Conservation (phyloP, 1,140 invertebrate genomes). For the Achroia grisella region DNA sequence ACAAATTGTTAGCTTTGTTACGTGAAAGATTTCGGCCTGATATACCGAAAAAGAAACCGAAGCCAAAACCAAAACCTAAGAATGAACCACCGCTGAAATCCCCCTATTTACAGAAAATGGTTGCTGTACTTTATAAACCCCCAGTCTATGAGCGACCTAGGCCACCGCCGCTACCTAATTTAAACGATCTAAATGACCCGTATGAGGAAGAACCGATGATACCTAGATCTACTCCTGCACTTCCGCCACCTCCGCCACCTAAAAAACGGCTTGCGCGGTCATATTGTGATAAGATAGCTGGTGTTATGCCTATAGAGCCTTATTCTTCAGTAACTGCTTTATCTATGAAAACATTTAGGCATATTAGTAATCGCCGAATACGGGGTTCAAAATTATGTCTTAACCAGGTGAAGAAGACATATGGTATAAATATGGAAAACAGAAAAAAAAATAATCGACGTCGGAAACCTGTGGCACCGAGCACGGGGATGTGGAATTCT, state of each 20-base stretch:
- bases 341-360: slow-evolving; percentile 29
- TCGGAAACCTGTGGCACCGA: slow-evolving; percentile 37
- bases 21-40: slow-evolving; percentile 36
- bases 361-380: slow-evolving; percentile 18
- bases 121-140: slow-evolving; percentile 33
- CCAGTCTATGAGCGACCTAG: slow-evolving; percentile 24
- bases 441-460: slow-evolving; percentile 24
- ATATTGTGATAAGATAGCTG: slow-evolving; percentile 49
- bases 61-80: slow-evolving; percentile 26
- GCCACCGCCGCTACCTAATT: slow-evolving; percentile 43
- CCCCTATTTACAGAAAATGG: slow-evolving; percentile 49
- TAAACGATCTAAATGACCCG: slow-evolving; percentile 47
- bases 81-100: slow-evolving; percentile 25
- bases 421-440: slow-evolving; percentile 26
- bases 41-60: slow-evolving; percentile 9
- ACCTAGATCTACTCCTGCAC: slow-evolving; percentile 36
- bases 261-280: slow-evolving; percentile 38
- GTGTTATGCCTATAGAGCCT: slow-evolving; percentile 34
- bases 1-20: slow-evolving; percentile 37
- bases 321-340: slow-evolving; percentile 30
- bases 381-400: slow-evolving; percentile 32
- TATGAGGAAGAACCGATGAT: slow-evolving; percentile 46
- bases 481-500: slow-evolving; percentile 41
- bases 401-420: slow-evolving; percentile 44
- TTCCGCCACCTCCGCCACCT: slow-evolving; percentile 43